Evolutionary conservation across 1,140 invertebrate genomes (phyloP).

Genomic region (Drosophila burlai): DNA sequence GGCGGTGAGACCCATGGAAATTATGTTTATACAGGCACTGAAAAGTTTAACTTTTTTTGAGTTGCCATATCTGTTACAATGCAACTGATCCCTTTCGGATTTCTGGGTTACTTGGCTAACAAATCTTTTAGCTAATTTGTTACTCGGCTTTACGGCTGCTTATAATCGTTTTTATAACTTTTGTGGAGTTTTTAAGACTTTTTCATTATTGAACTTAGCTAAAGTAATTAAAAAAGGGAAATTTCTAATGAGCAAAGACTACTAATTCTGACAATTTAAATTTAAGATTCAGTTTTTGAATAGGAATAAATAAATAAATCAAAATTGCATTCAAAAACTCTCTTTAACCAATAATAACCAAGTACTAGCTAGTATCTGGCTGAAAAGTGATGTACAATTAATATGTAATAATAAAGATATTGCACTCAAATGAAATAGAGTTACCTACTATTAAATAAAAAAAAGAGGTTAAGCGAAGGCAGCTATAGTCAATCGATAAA

Average conservation of each 20-base stretch:
- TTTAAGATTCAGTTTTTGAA: no score
- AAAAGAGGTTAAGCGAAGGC: background rate
- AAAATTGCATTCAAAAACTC: no score
- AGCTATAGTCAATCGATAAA: constrained; percentile 36
- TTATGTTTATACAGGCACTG: constrained; percentile 18
- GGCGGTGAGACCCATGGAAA: background rate
- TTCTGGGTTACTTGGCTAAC: constrained; percentile 3
- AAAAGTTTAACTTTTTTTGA: constrained; percentile 18
- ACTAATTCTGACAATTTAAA: no score
- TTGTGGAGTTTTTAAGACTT: background rate
- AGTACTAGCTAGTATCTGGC: no score
- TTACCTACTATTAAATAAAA: background rate
- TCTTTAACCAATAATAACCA: no score
- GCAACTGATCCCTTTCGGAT: constrained; percentile 1
- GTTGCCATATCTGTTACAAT: constrained; percentile 8
- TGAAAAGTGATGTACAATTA: no score
- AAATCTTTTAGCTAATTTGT: constrained; percentile 8
- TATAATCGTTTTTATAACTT: background rate
- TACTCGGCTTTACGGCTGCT: background rate
- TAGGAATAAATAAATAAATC: no score
- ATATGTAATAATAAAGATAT: background rate
- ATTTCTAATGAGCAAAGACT: no score
- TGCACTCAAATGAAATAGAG: background rate
- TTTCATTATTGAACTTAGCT: background rate
- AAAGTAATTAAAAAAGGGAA: background rate